Base-by-base conservation (phyloP, 1,140 invertebrate species). In the Ceratitis capitata region DNA sequence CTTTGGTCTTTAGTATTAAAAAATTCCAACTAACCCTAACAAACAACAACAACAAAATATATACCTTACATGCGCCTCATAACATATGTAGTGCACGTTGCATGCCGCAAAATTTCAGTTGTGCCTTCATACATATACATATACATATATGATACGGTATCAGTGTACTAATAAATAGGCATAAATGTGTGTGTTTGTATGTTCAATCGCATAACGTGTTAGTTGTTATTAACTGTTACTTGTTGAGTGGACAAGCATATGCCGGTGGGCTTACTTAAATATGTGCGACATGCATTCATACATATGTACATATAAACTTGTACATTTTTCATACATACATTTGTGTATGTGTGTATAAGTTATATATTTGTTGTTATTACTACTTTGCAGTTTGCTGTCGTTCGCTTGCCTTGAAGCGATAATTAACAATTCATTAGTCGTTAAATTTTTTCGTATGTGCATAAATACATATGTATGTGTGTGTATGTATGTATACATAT, bases 341-440 rank as follows among this genome's bases (percentile, higher is more conserved):
- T 56, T n/a, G 51, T n/a, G n/a, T n/a, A n/a, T n/a, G n/a, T n/a
- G n/a, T 19, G 29, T 12, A 16, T 35, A 69, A 69, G 12, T 19
- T 39, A 69, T 69, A 32, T 69, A n/a, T 23, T 45, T 78, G 69
- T 45, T 78, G 39, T 74, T 74, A 74, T 78, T 78, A 42, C 19
- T 78, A 19, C 23, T 23, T 16, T 12, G 69, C 61, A 29, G 61
- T 29, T 78, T 42, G 69, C 23, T 78, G n/a, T 78, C 69, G 39
- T 78, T 78, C 69, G 69, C 69, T 23, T 78, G 69, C 69, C 39
- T 78, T 42, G 39, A 45, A 78, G 69, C 69, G 7, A 78, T 45
- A 78, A 78, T 78, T 78, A 78, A 78, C 69, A 78, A 78, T 78
- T 78, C 69, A 78, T 78, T 78, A 78, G 69, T 19, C 23, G 39